Evolutionary conservation across 2,797 vertebrate genomes (phyloP).

Genomic region (Acrossocheilus fasciatus): DNA sequence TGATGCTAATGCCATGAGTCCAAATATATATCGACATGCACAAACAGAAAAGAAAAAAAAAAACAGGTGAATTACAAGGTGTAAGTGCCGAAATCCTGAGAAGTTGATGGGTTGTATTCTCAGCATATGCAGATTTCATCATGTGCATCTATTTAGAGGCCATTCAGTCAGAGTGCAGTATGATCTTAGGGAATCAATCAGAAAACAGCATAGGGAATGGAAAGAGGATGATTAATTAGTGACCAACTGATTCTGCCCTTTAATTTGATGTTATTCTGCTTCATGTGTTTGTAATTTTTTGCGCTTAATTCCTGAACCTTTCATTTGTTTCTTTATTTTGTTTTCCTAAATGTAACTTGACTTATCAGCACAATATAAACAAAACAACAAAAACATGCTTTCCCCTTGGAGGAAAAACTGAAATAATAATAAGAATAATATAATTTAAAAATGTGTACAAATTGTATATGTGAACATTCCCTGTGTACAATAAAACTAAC

Average conservation of each 20-base stretch:
- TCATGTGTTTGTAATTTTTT: constrained; percentile 64
- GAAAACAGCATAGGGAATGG: neutral
- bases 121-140: constrained; percentile 5
- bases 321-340: constrained; percentile 53
- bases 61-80: neutral
- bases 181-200: constrained; percentile 2
- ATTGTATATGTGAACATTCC: constrained; percentile 77
- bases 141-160: neutral
- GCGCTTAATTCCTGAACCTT: constrained; percentile 62
- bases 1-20: neutral
- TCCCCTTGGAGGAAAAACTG: constrained; percentile 60
- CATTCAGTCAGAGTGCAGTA: constrained; percentile 9
- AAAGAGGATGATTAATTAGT: constrained; percentile 14
- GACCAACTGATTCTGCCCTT: neutral
- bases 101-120: neutral
- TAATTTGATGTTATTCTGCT: constrained; percentile 59
- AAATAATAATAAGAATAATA: constrained; percentile 47
- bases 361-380: constrained; percentile 32
- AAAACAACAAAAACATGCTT: constrained; percentile 5
- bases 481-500: constrained; percentile 79
- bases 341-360: constrained; percentile 25
- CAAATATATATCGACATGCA: neutral
- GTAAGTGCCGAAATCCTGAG: neutral
- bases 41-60: constrained; percentile 2
- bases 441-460: constrained; percentile 69